Evolutionary conservation across 2,797 vertebrate genomes (phyloP).

Genomic region (Xerus rutilus): DNA sequence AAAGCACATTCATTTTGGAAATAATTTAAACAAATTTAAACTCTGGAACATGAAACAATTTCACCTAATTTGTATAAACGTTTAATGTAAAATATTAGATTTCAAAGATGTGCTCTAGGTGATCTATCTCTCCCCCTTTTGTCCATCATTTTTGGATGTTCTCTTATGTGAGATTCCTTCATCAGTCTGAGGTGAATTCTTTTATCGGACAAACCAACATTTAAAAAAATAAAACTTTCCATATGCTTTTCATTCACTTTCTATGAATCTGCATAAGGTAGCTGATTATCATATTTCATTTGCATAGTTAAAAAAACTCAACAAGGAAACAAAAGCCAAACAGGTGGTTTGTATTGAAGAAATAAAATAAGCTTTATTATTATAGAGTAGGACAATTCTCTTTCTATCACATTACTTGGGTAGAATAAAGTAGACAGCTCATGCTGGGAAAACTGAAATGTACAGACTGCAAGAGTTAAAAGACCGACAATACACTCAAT

Average conservation of each 20-base stretch:
- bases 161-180: constrained; percentile 1
- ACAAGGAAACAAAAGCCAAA: constrained; percentile 83
- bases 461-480: constrained; percentile 85
- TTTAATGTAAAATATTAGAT: constrained; percentile 59
- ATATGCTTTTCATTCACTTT: constrained; percentile 74
- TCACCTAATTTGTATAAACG: constrained; percentile 37
- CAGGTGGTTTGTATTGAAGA: constrained; percentile 88
- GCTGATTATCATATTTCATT: constrained; percentile 79
- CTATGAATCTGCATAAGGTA: constrained; percentile 68
- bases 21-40: constrained; percentile 55
- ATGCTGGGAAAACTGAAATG: constrained; percentile 88
- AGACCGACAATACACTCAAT: constrained; percentile 80
- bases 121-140: background rate
- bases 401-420: constrained; percentile 86
- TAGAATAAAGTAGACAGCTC: constrained; percentile 89
- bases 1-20: constrained; percentile 6
- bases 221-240: constrained; percentile 46
- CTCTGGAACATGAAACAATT: constrained; percentile 37
- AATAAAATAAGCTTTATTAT: constrained; percentile 87
- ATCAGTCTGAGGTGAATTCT: constrained; percentile 66
- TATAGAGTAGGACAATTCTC: constrained; percentile 86
- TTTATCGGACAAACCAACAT: constrained; percentile 53
- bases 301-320: constrained; percentile 51
- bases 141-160: background rate
- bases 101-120: constrained; percentile 14